Percentiles rank a stretch among this genome's conserved stretches.
phyloP scores from a whole-genome alignment of 1,140 invertebrate genomes.

The Lepidurus packardi region DNA sequence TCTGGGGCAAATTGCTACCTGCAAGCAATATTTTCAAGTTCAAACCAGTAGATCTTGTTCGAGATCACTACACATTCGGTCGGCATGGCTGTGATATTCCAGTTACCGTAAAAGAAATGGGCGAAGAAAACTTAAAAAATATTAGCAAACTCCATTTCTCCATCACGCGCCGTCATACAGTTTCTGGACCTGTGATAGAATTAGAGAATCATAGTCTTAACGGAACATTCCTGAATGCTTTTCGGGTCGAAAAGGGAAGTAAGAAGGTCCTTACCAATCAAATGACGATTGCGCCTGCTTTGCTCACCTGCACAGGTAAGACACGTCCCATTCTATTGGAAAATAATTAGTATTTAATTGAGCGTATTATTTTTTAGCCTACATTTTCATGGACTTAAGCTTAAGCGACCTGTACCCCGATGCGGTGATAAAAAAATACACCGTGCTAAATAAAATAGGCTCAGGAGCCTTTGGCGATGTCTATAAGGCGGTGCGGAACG shows the following conservation, averaged over 20 bases:
- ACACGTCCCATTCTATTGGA: background rate
- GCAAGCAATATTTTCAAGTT: background rate
- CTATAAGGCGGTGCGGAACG: background rate
- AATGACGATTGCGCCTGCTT: background rate
- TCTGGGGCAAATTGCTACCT: background rate
- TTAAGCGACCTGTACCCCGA: background rate
- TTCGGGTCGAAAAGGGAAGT: background rate
- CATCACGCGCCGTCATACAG: background rate
- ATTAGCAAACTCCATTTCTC: background rate
- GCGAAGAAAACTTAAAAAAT: background rate
- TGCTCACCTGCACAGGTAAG: background rate
- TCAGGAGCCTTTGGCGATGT: background rate
- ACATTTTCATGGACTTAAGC: constrained; percentile 1
- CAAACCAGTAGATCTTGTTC: background rate
- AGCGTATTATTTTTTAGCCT: background rate
- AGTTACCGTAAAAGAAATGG: background rate
- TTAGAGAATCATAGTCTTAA: background rate
- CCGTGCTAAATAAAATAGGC: background rate
- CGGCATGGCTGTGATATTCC: constrained; percentile 9
- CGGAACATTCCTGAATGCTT: background rate
- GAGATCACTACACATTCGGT: background rate
- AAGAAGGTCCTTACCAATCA: background rate
- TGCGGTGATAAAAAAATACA: background rate
- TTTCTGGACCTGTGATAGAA: background rate
- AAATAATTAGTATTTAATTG: background rate